phyloP scores from a whole-genome alignment of 1,140 invertebrate species.

The Popillia japonica region DNA sequence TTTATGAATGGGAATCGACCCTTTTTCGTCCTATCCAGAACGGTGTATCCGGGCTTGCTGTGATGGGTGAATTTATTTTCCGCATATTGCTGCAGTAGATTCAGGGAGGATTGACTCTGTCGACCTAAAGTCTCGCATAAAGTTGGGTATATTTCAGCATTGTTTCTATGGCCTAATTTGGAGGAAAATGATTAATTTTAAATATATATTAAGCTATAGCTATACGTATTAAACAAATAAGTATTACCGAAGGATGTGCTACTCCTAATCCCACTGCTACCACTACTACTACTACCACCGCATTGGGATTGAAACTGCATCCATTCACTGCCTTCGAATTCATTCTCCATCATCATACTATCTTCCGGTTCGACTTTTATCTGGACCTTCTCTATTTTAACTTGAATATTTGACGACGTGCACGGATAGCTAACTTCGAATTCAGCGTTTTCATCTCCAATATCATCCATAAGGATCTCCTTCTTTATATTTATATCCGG shows the following conservation, averaged over 20 bases:
- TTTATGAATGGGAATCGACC: constrained; percentile 58
- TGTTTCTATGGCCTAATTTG: not conserved
- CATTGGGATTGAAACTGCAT: not conserved
- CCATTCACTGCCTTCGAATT: constrained; percentile 1
- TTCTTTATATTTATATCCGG: constrained; percentile 56
- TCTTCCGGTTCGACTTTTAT: constrained; percentile 42
- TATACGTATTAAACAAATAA: constrained; percentile 12
- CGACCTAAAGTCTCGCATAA: constrained; percentile 32
- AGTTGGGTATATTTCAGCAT: constrained; percentile 30
- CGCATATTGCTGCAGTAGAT: constrained; percentile 48
- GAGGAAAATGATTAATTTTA: not conserved
- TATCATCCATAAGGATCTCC: constrained; percentile 50
- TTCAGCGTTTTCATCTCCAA: constrained; percentile 47
- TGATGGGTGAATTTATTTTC: constrained; percentile 44
- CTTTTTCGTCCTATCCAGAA: constrained; percentile 53
- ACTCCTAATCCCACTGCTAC: constrained; percentile 22
- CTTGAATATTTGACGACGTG: constrained; percentile 31
- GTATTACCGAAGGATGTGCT: not conserved
- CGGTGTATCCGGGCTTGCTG: not conserved
- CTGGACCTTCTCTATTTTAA: constrained; percentile 42
- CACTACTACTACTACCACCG: not conserved
- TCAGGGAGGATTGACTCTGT: constrained; percentile 39
- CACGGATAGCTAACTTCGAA: constrained; percentile 38
- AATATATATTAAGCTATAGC: not conserved
- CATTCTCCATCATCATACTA: not conserved